These are phyloP conservation scores for Haliaeetus leucogaster DNA, from an alignment of 2,113 vertebrate species.

Conservation along the genomic window DNA sequence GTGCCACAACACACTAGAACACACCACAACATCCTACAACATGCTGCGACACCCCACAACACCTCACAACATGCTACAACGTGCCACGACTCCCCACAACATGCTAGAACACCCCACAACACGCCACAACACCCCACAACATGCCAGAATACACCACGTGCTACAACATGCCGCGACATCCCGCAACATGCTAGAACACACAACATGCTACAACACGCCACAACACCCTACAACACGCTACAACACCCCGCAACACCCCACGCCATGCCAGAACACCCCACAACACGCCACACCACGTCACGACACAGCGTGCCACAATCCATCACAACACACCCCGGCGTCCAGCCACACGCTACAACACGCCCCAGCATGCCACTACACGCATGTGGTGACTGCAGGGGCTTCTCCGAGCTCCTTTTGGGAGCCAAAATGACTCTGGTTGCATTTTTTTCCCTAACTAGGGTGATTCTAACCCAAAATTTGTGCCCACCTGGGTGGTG, in stretches of 20 bases:
- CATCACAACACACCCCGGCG: neutral
- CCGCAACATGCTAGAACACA: neutral
- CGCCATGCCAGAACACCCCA: neutral
- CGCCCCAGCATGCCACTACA: neutral
- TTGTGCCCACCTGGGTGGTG: no score
- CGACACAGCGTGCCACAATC: neutral
- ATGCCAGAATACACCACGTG: no score
- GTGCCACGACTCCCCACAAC: neutral
- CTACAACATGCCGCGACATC: rapidly evolving
- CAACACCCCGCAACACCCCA: neutral
- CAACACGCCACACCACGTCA: neutral
- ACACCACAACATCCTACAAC: no score
- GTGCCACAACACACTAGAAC: no score
- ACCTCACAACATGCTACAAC: no score
- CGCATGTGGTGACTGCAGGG: neutral
- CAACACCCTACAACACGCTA: neutral
- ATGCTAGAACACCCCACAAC: rapidly evolving
- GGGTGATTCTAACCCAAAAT: neutral
- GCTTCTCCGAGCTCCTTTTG: neutral
- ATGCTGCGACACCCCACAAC: no score
- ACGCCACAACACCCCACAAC: no score
- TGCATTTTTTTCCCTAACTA: neutral
- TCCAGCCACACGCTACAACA: neutral
- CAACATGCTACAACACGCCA: neutral
- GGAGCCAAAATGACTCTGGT: neutral